Evolutionary conservation across 2,888 invertebrate species (phyloP).

Genomic region (Ctena decussata): DNA sequence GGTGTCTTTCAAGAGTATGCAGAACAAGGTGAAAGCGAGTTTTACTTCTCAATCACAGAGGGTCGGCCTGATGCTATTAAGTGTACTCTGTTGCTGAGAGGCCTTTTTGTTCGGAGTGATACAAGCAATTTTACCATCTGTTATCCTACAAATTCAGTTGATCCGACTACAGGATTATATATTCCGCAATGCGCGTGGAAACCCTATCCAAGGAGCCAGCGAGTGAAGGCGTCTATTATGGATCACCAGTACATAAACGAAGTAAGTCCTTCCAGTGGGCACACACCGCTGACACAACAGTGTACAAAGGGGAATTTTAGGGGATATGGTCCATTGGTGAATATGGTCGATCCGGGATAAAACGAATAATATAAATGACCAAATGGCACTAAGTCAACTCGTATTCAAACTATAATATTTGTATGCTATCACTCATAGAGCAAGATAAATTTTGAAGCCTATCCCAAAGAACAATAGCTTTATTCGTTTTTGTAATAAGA

Average conservation of each 20-base stretch:
- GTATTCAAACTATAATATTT: too few relatives aligned
- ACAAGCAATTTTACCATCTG: constrained; percentile 39
- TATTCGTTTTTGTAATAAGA: too few relatives aligned
- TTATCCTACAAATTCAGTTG: constrained; percentile 39
- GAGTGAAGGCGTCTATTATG: constrained; percentile 76
- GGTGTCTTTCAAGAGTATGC: constrained; percentile 80
- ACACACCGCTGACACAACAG: too few relatives aligned
- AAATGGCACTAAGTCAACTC: too few relatives aligned
- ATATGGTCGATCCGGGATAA: too few relatives aligned
- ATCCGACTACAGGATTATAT: constrained; percentile 68
- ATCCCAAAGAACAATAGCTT: too few relatives aligned
- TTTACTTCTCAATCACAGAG: constrained; percentile 75
- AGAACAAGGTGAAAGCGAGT: constrained; percentile 71
- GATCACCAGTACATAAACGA: constrained; percentile 65
- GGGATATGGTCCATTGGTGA: too few relatives aligned
- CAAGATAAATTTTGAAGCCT: too few relatives aligned
- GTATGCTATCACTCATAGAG: too few relatives aligned
- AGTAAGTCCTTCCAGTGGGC: too few relatives aligned
- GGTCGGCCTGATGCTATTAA: constrained; percentile 71
- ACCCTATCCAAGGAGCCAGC: constrained; percentile 66
- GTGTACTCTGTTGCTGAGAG: constrained; percentile 68
- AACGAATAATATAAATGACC: too few relatives aligned
- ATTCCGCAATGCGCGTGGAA: constrained; percentile 73
- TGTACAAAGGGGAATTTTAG: too few relatives aligned
- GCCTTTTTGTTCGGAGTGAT: constrained; percentile 57